Percentiles rank a stretch among this genome's conserved stretches.
These are phyloP conservation scores for Leucoptera coffeella DNA, from an alignment of 2,888 invertebrate genomes.

Conservation along the genomic window DNA sequence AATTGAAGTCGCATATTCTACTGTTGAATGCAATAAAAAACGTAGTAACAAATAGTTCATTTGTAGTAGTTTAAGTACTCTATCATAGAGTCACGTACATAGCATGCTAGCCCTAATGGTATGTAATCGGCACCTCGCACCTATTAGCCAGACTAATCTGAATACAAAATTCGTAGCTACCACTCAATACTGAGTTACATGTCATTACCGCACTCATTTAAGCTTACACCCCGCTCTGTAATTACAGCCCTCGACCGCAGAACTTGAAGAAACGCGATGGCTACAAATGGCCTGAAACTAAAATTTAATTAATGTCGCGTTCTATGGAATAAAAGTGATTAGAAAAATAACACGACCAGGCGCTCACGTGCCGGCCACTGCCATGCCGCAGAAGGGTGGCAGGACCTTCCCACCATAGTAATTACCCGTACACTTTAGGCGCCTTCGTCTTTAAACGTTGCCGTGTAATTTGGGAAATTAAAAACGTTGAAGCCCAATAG, in stretches of 20 bases:
- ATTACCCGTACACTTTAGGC: slow-evolving; percentile 41
- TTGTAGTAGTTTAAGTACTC: no score
- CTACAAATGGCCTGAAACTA: slow-evolving; percentile 51
- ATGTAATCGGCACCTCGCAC: no score
- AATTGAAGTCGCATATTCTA: no score
- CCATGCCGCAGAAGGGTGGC: no score
- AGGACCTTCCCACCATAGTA: slow-evolving; percentile 43
- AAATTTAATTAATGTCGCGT: slow-evolving; percentile 56
- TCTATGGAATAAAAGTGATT: slow-evolving; percentile 50
- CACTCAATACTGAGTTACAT: slow-evolving; percentile 42
- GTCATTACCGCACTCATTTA: slow-evolving; percentile 48
- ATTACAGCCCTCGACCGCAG: slow-evolving; percentile 40
- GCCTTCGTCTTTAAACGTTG: slow-evolving; percentile 20
- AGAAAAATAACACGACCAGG: slow-evolving; percentile 48
- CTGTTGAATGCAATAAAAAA: no score
- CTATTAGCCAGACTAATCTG: slow-evolving; percentile 43
- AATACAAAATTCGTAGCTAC: slow-evolving; percentile 45
- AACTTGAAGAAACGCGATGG: slow-evolving; percentile 48
- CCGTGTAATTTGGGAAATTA: slow-evolving; percentile 49
- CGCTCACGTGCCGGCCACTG: no score
- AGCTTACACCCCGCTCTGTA: slow-evolving; percentile 38
- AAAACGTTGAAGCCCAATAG: slow-evolving; percentile 49
- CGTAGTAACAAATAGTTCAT: no score
- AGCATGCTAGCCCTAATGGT: no score
- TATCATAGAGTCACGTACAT: no score